Evolutionary conservation across 1,140 invertebrate species (phyloP).

Genomic region (Psix sp.): DNA sequence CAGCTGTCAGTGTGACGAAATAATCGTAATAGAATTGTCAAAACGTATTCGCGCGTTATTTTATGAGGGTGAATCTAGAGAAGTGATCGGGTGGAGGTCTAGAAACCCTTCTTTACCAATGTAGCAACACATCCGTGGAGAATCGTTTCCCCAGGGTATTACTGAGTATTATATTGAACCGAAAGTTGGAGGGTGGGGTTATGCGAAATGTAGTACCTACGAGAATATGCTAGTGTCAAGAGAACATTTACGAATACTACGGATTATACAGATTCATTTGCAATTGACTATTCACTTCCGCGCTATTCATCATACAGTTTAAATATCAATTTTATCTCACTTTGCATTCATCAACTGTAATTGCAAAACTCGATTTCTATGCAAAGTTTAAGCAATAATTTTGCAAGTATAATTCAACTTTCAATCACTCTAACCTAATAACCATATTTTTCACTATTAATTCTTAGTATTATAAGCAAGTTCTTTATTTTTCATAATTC

Average conservation of each 20-base stretch:
- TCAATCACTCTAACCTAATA: constrained; percentile 19
- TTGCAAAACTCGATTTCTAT: constrained; percentile 47
- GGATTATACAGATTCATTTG: constrained; percentile 63
- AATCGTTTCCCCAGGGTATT: constrained; percentile 71
- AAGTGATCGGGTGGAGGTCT: constrained; percentile 61
- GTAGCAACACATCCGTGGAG: constrained; percentile 70
- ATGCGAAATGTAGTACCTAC: constrained; percentile 62
- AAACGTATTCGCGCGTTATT: constrained; percentile 75
- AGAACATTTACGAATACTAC: constrained; percentile 58
- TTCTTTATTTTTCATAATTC: no score
- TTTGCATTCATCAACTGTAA: constrained; percentile 41
- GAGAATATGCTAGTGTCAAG: constrained; percentile 64
- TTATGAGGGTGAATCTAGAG: constrained; percentile 71
- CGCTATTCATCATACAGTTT: constrained; percentile 54
- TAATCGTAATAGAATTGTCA: constrained; percentile 77
- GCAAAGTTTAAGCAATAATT: constrained; percentile 39
- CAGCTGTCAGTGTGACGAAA: constrained; percentile 71
- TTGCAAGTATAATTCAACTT: constrained; percentile 18
- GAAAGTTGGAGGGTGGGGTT: constrained; percentile 62
- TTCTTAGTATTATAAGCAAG: background rate
- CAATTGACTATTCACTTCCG: constrained; percentile 42
- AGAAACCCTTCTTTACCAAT: constrained; percentile 67
- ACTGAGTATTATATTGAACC: constrained; percentile 73
- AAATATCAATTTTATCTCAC: constrained; percentile 54
- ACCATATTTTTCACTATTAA: background rate